A percentile compares a stretch with the other conserved stretches of the same genome.
phyloP scores from a whole-genome alignment of 2,888 invertebrate genomes.

The Oconnorella tubifera region DNA sequence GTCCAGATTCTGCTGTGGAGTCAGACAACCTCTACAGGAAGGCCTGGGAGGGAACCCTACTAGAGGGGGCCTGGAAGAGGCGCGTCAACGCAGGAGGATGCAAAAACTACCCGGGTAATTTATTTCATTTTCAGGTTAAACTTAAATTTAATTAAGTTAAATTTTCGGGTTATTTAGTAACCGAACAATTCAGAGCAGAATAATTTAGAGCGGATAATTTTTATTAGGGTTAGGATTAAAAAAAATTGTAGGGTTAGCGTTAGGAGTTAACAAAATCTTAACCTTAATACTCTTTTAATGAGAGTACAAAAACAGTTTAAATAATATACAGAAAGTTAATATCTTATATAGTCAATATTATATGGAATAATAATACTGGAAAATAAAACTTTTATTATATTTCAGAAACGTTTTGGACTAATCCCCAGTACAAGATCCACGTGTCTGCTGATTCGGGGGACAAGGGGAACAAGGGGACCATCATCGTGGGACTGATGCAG shows the following conservation, averaged over 20 bases:
- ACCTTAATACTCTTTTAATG: too few relatives aligned
- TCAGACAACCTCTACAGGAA: constrained; percentile 21
- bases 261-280: too few relatives aligned
- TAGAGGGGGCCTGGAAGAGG: constrained; percentile 90
- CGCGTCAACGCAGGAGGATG: constrained; percentile 93
- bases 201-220: too few relatives aligned
- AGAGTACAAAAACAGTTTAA: too few relatives aligned
- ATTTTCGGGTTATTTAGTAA: too few relatives aligned
- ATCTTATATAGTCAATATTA: too few relatives aligned
- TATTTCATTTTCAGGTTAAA: background rate
- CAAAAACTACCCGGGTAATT: constrained; percentile 73
- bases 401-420: constrained; percentile 49
- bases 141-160: background rate
- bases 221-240: too few relatives aligned
- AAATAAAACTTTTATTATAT: too few relatives aligned
- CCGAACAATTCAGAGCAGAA: too few relatives aligned
- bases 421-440: constrained; percentile 53
- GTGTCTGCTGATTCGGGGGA: constrained; percentile 52
- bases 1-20: constrained; percentile 77
- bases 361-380: too few relatives aligned
- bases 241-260: too few relatives aligned
- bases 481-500: constrained; percentile 93
- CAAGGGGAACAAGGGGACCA: constrained; percentile 78
- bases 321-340: too few relatives aligned
- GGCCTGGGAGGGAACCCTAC: constrained; percentile 85